Percentiles rank a stretch among this genome's conserved stretches.
Evolutionary conservation across 2,113 vertebrate genomes (phyloP).

Genomic region (Pongo abelii): DNA sequence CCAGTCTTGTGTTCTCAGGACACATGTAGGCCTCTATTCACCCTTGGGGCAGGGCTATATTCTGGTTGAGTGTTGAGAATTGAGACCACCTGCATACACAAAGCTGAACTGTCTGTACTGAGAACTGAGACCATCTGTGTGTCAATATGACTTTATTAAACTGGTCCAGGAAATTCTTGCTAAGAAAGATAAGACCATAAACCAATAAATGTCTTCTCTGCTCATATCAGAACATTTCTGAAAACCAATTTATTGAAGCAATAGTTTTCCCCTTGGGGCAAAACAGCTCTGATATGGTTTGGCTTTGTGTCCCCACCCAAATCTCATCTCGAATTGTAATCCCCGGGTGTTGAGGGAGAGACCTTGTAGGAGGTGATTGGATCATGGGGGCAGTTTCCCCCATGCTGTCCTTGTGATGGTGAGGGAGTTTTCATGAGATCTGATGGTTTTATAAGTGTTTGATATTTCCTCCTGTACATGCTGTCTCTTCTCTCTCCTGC

Average conservation of each 20-base stretch:
- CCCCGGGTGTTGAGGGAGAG: too few relatives aligned
- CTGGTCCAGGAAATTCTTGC: neutral
- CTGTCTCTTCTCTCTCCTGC: too few relatives aligned
- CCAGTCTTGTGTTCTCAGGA: neutral
- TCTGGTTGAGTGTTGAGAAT: neutral
- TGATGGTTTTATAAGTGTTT: too few relatives aligned
- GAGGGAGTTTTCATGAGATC: too few relatives aligned
- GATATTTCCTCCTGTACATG: too few relatives aligned
- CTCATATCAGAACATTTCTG: conserved; percentile 21
- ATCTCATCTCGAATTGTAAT: too few relatives aligned
- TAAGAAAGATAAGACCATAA: conserved; percentile 18
- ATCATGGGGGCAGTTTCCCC: too few relatives aligned
- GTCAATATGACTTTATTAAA: conserved; percentile 11
- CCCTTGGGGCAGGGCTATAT: neutral
- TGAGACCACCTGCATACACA: neutral
- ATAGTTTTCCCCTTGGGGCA: neutral
- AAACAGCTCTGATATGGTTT: neutral
- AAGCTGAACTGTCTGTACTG: neutral
- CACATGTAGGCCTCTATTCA: neutral
- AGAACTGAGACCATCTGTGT: neutral
- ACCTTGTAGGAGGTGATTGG: too few relatives aligned
- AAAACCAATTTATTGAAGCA: conserved; percentile 1
- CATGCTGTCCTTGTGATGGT: too few relatives aligned
- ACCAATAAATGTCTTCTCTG: neutral
- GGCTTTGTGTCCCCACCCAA: too few relatives aligned